phyloP scores from a whole-genome alignment of 2,113 vertebrate genomes.

The Dolichallabes microphthalmus region DNA sequence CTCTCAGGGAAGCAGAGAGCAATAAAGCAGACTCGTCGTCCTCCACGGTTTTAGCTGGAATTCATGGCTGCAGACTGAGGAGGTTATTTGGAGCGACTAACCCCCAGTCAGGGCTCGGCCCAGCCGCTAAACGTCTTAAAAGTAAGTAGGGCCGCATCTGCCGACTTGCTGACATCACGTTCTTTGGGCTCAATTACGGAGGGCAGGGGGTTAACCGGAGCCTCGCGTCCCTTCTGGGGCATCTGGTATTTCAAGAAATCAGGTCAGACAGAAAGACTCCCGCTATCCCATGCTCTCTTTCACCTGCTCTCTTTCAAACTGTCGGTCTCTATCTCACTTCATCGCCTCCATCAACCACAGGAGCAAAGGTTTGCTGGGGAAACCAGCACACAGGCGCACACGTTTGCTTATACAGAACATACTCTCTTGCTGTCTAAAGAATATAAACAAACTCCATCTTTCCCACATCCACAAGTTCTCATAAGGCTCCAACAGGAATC shows the following conservation, averaged over 20 bases:
- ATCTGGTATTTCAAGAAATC: slow-evolving; percentile 56
- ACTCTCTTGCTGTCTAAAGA: slow-evolving; percentile 23
- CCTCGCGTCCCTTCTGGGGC: slow-evolving; percentile 42
- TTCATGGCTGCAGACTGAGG: slow-evolving; percentile 60
- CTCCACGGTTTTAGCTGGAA: slow-evolving; percentile 52
- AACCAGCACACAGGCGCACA: slow-evolving; percentile 33
- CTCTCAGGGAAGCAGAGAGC: slow-evolving; percentile 38
- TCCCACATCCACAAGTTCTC: slow-evolving; percentile 44
- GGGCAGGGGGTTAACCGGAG: slow-evolving; percentile 49
- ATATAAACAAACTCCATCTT: slow-evolving; percentile 50
- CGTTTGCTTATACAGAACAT: slow-evolving; percentile 31
- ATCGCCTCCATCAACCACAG: slow-evolving; percentile 37
- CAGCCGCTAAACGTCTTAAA: slow-evolving; percentile 53
- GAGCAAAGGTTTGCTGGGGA: slow-evolving; percentile 20
- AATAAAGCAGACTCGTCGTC: slow-evolving; percentile 54
- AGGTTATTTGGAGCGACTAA: slow-evolving; percentile 22
- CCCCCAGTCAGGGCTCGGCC: slow-evolving; percentile 16
- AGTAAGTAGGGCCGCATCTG: slow-evolving; percentile 48
- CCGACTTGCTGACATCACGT: slow-evolving; percentile 33
- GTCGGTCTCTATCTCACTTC: slow-evolving; percentile 41
- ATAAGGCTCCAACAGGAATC: slow-evolving; percentile 29
- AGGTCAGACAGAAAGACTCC: slow-evolving; percentile 44
- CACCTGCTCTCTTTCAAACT: slow-evolving; percentile 44
- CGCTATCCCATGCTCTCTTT: slow-evolving; percentile 44
- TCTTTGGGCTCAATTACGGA: slow-evolving; percentile 39